Evolutionary conservation across 2,113 vertebrate species (phyloP), one percentile per base, ranked within the genome.

Genomic region (Oplegnathus fasciatus): DNA sequence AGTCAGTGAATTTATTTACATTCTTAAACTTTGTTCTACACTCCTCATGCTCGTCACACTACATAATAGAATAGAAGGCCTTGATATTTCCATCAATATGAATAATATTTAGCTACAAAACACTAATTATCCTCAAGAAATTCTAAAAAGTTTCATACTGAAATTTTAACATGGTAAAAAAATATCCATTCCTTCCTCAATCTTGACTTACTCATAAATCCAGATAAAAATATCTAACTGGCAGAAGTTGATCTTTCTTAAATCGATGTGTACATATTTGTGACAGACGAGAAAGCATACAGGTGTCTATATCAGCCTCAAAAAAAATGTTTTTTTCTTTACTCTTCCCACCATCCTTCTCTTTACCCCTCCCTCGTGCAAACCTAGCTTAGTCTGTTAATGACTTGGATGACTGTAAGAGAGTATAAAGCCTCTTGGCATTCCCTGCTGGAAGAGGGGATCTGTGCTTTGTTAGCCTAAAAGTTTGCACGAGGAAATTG

Each of bases 401-500:
- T 84, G 87, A 93, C 86, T 88, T 83, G 87, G 89, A 89, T 83
- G 77, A 83, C 76, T 91, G 89, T 84, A 81, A 54, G 66, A 87
- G 83, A 91, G 74, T 79, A 78, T 83, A 85, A 85, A 89, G 86
- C 76, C 90, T 88, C 69, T 84, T 90, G 88, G 85, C 88, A 48
- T 87, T 86, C 84, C 82, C 83, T 90, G 65, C 79, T 78, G 75
- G 88, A 87, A 84, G 72, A 91, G 79, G 84, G 74, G 74, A 86
- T 85, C 75, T 77, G 85, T 73, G 88, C 89, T 94, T 94, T 93
- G 90, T 93, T 92, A 91, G 90, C 89, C 88, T 92, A 89, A 93
- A 94, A 93, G 91, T 93, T 94, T 92, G 82, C 86, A 84, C 32
- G 70, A 77, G 86, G 87, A 94, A 94, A 95, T 91, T 93, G 92